Evolutionary conservation across 2,888 invertebrate species (phyloP).

Genomic region (Dinocampus coccinellae): DNA sequence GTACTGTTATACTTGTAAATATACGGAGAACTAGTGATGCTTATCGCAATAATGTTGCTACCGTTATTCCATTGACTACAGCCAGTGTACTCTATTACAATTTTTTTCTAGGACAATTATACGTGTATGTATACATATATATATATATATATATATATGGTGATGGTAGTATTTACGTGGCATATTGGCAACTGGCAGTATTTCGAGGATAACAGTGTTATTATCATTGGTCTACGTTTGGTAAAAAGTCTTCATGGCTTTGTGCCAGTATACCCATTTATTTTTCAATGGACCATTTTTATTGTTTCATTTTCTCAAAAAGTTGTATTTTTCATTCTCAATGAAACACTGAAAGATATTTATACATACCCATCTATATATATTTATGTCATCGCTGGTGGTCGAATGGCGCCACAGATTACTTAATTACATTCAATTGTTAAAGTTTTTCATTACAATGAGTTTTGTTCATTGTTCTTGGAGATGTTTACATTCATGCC

Average conservation of each 20-base stretch:
- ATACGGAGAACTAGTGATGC: not conserved
- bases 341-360: slow-evolving; percentile 17
- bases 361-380: not conserved
- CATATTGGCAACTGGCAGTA: slow-evolving; percentile 65
- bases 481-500: not conserved
- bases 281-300: slow-evolving; percentile 18
- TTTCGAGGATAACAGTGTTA: slow-evolving; percentile 58
- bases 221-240: slow-evolving; percentile 52
- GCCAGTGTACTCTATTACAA: not conserved
- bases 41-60: not conserved
- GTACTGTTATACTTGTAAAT: not conserved
- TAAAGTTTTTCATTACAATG: slow-evolving; percentile 57
- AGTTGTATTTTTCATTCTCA: slow-evolving; percentile 32
- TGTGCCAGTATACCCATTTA: slow-evolving; percentile 50
- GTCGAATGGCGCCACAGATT: slow-evolving; percentile 53
- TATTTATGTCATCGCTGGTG: slow-evolving; percentile 17
- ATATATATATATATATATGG: slow-evolving; percentile 56
- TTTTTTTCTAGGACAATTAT: slow-evolving; percentile 11
- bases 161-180: slow-evolving; percentile 48
- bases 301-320: not conserved
- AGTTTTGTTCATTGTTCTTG: not conserved
- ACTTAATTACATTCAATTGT: slow-evolving; percentile 68
- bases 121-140: not conserved
- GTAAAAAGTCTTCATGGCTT: slow-evolving; percentile 63
- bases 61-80: slow-evolving; percentile 56